These are phyloP conservation scores for Catocala sponsa DNA, from an alignment of 2,888 invertebrate genomes.

Conservation along the genomic window DNA sequence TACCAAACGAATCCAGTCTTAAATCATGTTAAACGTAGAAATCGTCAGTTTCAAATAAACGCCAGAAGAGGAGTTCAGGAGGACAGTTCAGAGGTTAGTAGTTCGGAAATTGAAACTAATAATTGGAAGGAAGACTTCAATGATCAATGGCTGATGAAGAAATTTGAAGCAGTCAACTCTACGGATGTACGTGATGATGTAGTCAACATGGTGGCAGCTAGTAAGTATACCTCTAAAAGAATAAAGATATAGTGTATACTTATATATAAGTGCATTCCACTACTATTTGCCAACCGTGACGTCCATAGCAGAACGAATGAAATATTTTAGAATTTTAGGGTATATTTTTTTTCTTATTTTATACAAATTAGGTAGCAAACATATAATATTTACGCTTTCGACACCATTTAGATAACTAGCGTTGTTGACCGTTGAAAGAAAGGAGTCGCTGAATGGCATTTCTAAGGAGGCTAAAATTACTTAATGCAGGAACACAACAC, in stretches of 20 bases:
- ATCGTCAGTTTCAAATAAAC: background rate
- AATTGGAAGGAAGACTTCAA: conserved; percentile 54
- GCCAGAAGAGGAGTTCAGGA: background rate
- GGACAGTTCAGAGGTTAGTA: conserved; percentile 15
- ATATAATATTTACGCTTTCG: too few relatives aligned
- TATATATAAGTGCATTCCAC: too few relatives aligned
- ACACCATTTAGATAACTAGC: too few relatives aligned
- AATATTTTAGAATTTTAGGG: too few relatives aligned
- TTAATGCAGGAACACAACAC: too few relatives aligned
- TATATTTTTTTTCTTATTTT: too few relatives aligned
- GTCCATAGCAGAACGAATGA: too few relatives aligned
- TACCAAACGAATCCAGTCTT: conserved; percentile 47
- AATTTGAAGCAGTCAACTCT: conserved; percentile 65
- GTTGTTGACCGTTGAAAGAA: too few relatives aligned
- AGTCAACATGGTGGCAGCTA: conserved; percentile 77
- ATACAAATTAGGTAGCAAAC: too few relatives aligned
- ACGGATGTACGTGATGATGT: conserved; percentile 59
- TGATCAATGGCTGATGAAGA: conserved; percentile 61
- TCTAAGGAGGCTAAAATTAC: too few relatives aligned
- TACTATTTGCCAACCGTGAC: too few relatives aligned
- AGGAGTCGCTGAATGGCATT: too few relatives aligned
- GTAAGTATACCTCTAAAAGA: conserved; percentile 52
- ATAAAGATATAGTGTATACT: background rate
- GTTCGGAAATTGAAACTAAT: conserved; percentile 51
- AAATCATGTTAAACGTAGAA: conserved; percentile 48